Conservation (phyloP, 2,888 invertebrate genomes). For the Deroplatys truncata region DNA sequence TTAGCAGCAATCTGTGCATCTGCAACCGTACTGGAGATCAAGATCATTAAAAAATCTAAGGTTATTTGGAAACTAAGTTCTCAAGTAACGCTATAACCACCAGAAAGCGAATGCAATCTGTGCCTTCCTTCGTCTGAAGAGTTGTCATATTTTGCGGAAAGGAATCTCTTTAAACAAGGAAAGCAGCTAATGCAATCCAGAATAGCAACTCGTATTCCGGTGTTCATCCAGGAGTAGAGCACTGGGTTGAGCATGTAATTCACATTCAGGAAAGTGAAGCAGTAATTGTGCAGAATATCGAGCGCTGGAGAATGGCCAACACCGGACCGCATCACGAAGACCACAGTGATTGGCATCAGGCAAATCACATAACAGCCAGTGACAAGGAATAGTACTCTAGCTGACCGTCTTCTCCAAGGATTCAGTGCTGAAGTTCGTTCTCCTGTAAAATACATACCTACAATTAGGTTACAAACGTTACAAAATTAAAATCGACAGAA, state of each 20-base stretch:
- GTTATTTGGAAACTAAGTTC: background rate
- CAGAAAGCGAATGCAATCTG: background rate
- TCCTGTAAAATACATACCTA: too few species aligned
- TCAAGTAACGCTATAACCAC: background rate
- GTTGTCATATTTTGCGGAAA: background rate
- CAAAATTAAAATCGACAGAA: too few species aligned
- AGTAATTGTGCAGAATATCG: slow-evolving; percentile 14
- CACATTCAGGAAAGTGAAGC: slow-evolving; percentile 20
- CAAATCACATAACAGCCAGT: slow-evolving; percentile 16
- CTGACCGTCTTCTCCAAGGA: slow-evolving; percentile 9
- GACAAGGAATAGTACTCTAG: slow-evolving; percentile 15
- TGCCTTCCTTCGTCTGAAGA: background rate
- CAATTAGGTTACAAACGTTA: too few species aligned
- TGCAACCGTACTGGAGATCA: background rate
- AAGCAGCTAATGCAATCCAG: background rate
- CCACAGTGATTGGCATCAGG: slow-evolving; percentile 23
- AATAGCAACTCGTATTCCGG: background rate
- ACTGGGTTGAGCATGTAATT: slow-evolving; percentile 27
- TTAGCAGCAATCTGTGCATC: too few species aligned
- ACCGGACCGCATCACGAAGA: slow-evolving; percentile 6
- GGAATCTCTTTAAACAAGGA: background rate
- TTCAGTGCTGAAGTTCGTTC: background rate
- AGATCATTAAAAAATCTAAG: background rate
- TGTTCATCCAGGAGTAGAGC: slow-evolving; percentile 29
- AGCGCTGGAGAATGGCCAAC: background rate